Evolutionary conservation across 2,888 invertebrate species (phyloP).

Genomic region (Sminthurides aquaticus): DNA sequence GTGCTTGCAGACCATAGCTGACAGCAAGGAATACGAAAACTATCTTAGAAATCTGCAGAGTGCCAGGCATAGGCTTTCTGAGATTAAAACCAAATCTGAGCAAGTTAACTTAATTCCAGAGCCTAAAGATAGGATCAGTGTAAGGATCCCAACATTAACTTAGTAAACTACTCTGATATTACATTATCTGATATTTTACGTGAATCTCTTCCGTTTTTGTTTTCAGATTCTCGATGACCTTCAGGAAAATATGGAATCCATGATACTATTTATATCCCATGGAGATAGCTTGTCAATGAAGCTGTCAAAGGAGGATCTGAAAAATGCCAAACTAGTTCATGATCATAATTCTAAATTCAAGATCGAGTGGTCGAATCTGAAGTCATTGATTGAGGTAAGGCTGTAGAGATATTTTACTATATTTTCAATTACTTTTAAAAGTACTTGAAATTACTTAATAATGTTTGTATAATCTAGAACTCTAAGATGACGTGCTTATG

Average conservation of each 20-base stretch:
- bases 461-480: constrained; percentile 3
- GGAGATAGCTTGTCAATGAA: constrained; percentile 20
- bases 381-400: constrained; percentile 13
- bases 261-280: constrained; percentile 20
- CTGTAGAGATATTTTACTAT: background rate
- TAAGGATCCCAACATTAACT: background rate
- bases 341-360: constrained; percentile 20
- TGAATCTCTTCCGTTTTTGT: background rate
- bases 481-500: constrained; percentile 17
- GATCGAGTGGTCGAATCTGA: constrained; percentile 17
- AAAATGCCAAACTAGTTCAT: constrained; percentile 9
- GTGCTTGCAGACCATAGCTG: background rate
- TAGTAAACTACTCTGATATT: background rate
- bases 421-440: background rate
- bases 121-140: constrained; percentile 11
- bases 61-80: background rate
- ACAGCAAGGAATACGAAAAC: constrained; percentile 13
- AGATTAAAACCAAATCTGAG: background rate
- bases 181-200: background rate
- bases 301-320: constrained; percentile 15
- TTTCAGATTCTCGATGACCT: constrained; percentile 15
- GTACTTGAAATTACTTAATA: background rate
- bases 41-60: constrained; percentile 9
- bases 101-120: background rate
- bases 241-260: constrained; percentile 20